A percentile compares a stretch with the other conserved stretches of the same genome.
phyloP scores from a whole-genome alignment of 2,888 invertebrate species.

The Athripsodes cinereus region DNA sequence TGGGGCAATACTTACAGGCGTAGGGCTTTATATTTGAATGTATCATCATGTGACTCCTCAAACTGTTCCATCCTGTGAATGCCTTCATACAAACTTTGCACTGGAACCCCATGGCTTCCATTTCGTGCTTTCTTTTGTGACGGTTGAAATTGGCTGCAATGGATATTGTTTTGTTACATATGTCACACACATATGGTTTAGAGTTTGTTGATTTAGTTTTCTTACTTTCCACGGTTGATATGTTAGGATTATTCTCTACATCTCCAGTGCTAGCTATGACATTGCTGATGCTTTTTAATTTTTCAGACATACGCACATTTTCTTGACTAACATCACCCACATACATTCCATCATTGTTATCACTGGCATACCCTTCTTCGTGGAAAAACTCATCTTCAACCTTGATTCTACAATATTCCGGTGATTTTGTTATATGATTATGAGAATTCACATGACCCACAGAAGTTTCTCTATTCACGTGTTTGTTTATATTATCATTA shows the following conservation, averaged over 20 bases:
- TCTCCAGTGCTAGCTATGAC: too few relatives aligned
- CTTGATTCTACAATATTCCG: neutral
- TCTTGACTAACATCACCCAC: too few relatives aligned
- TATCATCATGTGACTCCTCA: neutral
- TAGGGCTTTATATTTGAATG: neutral
- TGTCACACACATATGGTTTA: constrained; percentile 2
- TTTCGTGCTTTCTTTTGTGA: neutral
- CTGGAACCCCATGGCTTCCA: neutral
- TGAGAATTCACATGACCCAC: too few relatives aligned
- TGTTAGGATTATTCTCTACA: too few relatives aligned
- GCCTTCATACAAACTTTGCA: neutral
- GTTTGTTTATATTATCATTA: too few relatives aligned
- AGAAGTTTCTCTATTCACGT: too few relatives aligned
- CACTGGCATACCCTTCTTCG: neutral
- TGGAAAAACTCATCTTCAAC: neutral
- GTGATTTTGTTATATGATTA: neutral
- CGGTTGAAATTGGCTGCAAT: neutral
- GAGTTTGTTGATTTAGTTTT: neutral
- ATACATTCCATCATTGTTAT: neutral
- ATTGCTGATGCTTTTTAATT: too few relatives aligned
- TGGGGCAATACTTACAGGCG: neutral
- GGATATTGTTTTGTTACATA: neutral
- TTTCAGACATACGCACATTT: too few relatives aligned
- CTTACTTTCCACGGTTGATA: neutral
- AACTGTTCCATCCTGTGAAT: neutral